These are phyloP conservation scores for Sciurus vulgaris DNA, from an alignment of 2,797 vertebrate genomes.

Conservation along the genomic window DNA sequence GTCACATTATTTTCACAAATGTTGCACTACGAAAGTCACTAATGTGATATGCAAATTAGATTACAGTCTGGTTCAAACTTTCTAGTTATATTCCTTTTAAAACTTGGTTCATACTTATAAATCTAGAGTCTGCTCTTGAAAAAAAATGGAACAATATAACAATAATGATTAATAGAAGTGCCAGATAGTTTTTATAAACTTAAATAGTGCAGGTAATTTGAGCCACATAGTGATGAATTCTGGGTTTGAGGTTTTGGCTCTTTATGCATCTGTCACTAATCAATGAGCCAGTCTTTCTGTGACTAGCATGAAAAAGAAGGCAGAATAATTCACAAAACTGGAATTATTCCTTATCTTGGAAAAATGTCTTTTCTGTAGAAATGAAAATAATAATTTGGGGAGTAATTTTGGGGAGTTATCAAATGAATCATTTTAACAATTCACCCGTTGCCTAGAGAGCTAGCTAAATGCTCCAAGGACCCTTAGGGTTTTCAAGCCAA, in stretches of 20 bases:
- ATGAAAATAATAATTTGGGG: slow-evolving; percentile 31
- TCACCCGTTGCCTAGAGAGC: neutral
- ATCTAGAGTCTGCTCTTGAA: neutral
- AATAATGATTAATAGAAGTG: neutral
- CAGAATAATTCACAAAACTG: neutral
- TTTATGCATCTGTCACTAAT: slow-evolving; percentile 22
- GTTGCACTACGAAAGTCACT: neutral
- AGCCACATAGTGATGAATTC: neutral
- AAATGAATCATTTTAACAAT: neutral
- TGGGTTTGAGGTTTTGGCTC: slow-evolving; percentile 21
- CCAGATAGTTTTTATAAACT: neutral
- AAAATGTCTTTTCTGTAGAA: slow-evolving; percentile 41
- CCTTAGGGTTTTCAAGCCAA: neutral
- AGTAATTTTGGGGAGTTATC: neutral
- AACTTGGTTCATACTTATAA: slow-evolving; percentile 5
- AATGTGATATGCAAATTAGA: neutral
- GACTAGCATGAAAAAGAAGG: neutral
- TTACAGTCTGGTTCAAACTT: neutral
- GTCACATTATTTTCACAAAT: neutral
- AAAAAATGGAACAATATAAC: neutral
- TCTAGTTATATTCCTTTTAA: slow-evolving; percentile 17
- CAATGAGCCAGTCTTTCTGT: neutral
- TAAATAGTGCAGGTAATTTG: neutral
- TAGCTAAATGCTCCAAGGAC: neutral
- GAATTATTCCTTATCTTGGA: neutral